Base-by-base conservation (phyloP, 30 jellyfish, hydroid and myxozoan genomes). In the Hydra vulgaris region DNA sequence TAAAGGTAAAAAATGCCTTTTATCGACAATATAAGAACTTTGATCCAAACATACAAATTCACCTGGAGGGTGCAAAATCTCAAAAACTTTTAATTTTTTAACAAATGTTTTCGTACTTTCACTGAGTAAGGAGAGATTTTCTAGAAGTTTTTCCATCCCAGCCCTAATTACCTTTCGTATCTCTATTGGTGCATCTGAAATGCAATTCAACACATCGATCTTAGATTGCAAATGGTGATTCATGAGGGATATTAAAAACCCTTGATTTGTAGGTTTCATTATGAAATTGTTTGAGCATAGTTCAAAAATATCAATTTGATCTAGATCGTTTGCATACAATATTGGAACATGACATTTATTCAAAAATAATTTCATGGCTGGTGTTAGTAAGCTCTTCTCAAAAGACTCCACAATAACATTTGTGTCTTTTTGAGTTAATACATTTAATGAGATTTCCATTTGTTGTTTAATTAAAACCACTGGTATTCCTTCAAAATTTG, bases 401-500 rank as follows among this genome's bases (percentile, higher is more conserved):
- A 17, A 66, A 88, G 89, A 79, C 25, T 68, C 72, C 72, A 79
- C 61, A 3, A 40, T 40, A 40, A 40, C 61, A 40, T 40, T 40
- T 40, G 61, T 12, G 5, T 40, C 61, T 54, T 1, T 21, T 5
- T 0, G 69, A 27, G 18, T 26, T 17, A 75, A 17, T 1, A 8
- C 53, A 54, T 27, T 20, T 25, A 78, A 53, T 24, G 18, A 78
- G 16, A 25, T 52, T n/a, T 26, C 18, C 7, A 22, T 52, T 1
- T 61, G 17, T 26, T 78, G 24, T 0, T 0, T n/a, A 20, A 23
- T 18, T 5, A 88, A 91, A 16, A 88, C 76, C 7, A 88, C 20
- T 3, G 91, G 89, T 53, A 88, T 19, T n/a, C 96, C 96, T 15
- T 82, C 83, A 20, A 88, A 54, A 18, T 26, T 4, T 23, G n/a